Evolutionary conservation across 2,797 vertebrate genomes (phyloP).

Genomic region (Acrocephalus scirpaceus): DNA sequence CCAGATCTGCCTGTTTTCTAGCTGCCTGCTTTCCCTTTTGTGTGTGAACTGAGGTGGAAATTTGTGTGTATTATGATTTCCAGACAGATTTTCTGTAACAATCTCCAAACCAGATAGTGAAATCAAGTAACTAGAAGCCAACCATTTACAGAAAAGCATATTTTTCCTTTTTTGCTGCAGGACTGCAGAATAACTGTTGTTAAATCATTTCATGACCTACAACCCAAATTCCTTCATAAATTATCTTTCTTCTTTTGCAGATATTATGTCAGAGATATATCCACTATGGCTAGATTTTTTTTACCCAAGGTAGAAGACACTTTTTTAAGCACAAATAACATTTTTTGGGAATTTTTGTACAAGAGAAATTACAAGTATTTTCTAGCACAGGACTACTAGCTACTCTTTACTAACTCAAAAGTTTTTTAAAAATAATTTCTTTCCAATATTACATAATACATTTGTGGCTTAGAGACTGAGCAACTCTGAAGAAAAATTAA

Average conservation of each 20-base stretch:
- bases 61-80: not conserved
- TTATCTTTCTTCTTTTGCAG: not conserved
- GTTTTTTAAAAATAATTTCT: not conserved
- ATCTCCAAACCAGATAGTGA: not conserved
- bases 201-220: not conserved
- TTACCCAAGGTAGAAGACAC: not conserved
- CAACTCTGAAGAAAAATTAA: not conserved
- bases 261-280: not conserved
- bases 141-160: not conserved
- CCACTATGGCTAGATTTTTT: not conserved
- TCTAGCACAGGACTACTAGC: not conserved
- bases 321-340: not conserved
- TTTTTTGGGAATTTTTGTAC: not conserved
- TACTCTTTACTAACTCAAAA: not conserved
- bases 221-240: not conserved
- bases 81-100: not conserved
- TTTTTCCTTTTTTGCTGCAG: not conserved
- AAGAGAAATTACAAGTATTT: not conserved
- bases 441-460: not conserved
- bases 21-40: not conserved
- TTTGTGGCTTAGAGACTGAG: not conserved
- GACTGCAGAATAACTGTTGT: not conserved
- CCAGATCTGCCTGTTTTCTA: not conserved
- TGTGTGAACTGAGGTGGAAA: not conserved
- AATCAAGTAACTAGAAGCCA: not conserved